Base-by-base conservation (phyloP, 2,888 invertebrate genomes). In the Agrochola litura region DNA sequence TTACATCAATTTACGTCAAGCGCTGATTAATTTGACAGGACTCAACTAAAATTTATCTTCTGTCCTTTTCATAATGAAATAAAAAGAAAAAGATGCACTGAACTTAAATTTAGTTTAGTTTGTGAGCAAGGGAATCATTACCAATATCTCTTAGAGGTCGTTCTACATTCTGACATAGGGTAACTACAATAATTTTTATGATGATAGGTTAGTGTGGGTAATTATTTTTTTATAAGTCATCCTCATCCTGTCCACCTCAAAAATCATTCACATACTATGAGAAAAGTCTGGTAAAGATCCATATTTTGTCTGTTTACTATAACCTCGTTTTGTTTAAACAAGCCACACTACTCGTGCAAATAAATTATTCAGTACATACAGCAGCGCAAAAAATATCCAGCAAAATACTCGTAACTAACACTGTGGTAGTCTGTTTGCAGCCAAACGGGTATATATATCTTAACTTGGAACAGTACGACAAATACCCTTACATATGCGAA, bases 401-500 rank as follows among this genome's bases (percentile, higher is more conserved):
- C 14, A 60, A 30, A 66, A 66, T 25, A n/a, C n/a, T n/a, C n/a
- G n/a, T n/a, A 72, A 65, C 30, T 2, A 41, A 61, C 43, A 68
- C 9, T 41, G 16, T n/a, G 12, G n/a, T 12, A 73, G 25, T 30
- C 0, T 63, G 19, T 60, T 65, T 79, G 22, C 14, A 37, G 16
- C 46, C 30, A 54, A 81, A 65, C 43, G 12, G 6, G 37, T 64
- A 60, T 74, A 60, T 74, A 74, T 77, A 54, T 68, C 37, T 61
- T 68, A 64, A 67, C 63, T 66, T 30, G 25, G 10, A 74, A 64
- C 25, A 70, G 25, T 58, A 58, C 85, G 58, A 77, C 63, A 81
- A 65, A 81, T 74, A 54, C 61, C 3, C 54, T 66, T 60, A 81
- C 74, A 82, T 75, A 82, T 77, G 78, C 30, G 66, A 85, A 70